Percentiles rank a stretch among this genome's conserved stretches.
These are phyloP conservation scores for Lerista edwardsae DNA, from an alignment of 2,797 vertebrate species.

Conservation along the genomic window DNA sequence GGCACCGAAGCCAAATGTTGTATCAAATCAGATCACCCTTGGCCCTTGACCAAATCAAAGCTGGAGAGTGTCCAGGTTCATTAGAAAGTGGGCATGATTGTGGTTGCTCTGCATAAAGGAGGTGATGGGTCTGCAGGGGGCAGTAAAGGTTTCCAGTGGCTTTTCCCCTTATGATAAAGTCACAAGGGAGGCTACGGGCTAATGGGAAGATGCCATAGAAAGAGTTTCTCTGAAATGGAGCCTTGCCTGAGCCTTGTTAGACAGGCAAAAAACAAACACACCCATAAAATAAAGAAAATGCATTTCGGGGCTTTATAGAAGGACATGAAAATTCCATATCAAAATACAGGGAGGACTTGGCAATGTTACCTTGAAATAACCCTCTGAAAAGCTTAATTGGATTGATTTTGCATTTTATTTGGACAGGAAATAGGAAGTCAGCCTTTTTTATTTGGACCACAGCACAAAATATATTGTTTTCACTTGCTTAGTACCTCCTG, in stretches of 20 bases:
- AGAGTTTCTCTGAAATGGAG: background rate
- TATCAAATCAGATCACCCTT: background rate
- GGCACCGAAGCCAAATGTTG: background rate
- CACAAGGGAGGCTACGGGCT: background rate
- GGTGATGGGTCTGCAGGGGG: background rate
- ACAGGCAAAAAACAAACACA: background rate
- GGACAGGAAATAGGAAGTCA: background rate
- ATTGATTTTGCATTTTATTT: conserved; percentile 6
- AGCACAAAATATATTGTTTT: background rate
- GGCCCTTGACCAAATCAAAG: background rate
- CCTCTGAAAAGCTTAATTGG: background rate
- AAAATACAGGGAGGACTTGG: background rate
- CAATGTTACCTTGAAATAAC: background rate
- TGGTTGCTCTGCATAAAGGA: background rate
- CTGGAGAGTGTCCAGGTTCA: background rate
- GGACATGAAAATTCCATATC: background rate
- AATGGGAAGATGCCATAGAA: background rate
- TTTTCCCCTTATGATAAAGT: background rate
- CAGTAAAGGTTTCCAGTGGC: conserved; percentile 9
- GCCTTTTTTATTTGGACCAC: background rate
- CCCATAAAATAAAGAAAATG: background rate
- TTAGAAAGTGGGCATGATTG: conserved; percentile 7
- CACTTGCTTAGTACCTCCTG: background rate
- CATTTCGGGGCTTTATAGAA: background rate
- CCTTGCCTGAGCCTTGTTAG: background rate